phyloP scores from a whole-genome alignment of 2,797 vertebrate species.

The Tokudaia muenninki region DNA sequence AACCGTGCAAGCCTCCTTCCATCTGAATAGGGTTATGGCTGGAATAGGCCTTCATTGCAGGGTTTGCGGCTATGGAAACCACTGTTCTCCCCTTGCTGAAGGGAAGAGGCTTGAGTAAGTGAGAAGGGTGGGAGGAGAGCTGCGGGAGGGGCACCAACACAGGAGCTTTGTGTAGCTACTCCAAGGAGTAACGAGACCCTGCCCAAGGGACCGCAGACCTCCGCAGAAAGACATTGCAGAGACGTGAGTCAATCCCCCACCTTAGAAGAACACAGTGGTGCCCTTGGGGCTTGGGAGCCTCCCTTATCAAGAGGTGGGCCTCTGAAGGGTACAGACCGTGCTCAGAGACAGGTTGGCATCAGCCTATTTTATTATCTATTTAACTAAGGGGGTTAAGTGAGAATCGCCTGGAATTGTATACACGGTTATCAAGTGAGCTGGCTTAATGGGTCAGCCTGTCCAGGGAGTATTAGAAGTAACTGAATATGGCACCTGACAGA shows the following conservation, averaged over 20 bases:
- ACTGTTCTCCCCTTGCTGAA: neutral
- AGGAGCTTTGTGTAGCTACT: conserved; percentile 4
- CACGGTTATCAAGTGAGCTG: conserved; percentile 61
- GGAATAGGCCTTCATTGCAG: neutral
- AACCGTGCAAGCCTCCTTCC: neutral
- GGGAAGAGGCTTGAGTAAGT: neutral
- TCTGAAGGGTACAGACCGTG: conserved; percentile 1
- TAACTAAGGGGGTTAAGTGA: conserved; percentile 73
- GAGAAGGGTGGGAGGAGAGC: neutral
- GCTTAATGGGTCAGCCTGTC: conserved; percentile 67
- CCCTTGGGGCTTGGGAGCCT: neutral
- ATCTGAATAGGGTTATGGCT: neutral
- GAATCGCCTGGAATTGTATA: conserved; percentile 68
- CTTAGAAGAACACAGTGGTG: neutral
- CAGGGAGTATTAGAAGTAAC: conserved; percentile 63
- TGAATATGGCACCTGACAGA: conserved; percentile 13
- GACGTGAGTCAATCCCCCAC: conserved; percentile 53
- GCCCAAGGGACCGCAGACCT: conserved; percentile 20
- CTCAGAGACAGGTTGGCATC: conserved; percentile 44
- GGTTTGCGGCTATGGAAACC: conserved; percentile 3
- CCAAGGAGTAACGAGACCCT: conserved; percentile 63
- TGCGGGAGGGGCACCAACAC: neutral
- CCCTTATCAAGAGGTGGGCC: conserved; percentile 53
- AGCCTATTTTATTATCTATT: conserved; percentile 69
- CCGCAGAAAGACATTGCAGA: conserved; percentile 52